Evolutionary conservation across 2,888 invertebrate genomes (phyloP).

Genomic region (Platerodrilus igneus): DNA sequence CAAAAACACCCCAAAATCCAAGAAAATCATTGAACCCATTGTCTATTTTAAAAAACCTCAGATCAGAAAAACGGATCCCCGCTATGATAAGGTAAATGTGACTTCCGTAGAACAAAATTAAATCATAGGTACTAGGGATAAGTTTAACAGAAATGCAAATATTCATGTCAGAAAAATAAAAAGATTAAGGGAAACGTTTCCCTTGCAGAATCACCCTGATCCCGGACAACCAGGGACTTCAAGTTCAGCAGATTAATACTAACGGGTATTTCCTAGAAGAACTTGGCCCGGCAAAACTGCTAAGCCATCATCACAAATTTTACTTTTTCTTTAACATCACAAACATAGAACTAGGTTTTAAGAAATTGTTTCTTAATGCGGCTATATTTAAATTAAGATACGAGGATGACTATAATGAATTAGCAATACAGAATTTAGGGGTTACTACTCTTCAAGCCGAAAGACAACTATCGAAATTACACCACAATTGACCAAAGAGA

Average conservation of each 20-base stretch:
- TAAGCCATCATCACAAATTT: slow-evolving; percentile 26
- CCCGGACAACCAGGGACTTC: slow-evolving; percentile 19
- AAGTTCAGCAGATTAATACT: slow-evolving; percentile 16
- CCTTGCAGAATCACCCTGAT: slow-evolving; percentile 21
- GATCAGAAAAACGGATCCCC: slow-evolving; percentile 12
- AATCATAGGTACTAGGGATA: slow-evolving; percentile 21
- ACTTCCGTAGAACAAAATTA: slow-evolving; percentile 18
- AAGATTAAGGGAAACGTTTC: slow-evolving; percentile 20
- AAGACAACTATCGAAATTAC: slow-evolving; percentile 23
- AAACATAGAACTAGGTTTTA: slow-evolving; percentile 21
- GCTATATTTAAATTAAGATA: slow-evolving; percentile 17
- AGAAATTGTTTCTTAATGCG: slow-evolving; percentile 16
- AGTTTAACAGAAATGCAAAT: slow-evolving; percentile 13
- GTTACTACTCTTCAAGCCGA: slow-evolving; percentile 24
- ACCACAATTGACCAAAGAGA: slow-evolving; percentile 10
- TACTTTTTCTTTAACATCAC: slow-evolving; percentile 28
- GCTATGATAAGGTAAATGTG: slow-evolving; percentile 17
- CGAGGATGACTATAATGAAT: background rate
- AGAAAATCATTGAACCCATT: slow-evolving; percentile 18
- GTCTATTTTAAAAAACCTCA: background rate
- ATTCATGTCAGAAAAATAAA: slow-evolving; percentile 19
- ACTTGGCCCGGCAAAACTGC: slow-evolving; percentile 16
- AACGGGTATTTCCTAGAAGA: slow-evolving; percentile 23
- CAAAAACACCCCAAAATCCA: slow-evolving; percentile 11
- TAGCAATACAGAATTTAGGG: slow-evolving; percentile 7